Evolutionary conservation across 2,113 vertebrate species (phyloP).

Genomic region (Gavialis gangeticus): DNA sequence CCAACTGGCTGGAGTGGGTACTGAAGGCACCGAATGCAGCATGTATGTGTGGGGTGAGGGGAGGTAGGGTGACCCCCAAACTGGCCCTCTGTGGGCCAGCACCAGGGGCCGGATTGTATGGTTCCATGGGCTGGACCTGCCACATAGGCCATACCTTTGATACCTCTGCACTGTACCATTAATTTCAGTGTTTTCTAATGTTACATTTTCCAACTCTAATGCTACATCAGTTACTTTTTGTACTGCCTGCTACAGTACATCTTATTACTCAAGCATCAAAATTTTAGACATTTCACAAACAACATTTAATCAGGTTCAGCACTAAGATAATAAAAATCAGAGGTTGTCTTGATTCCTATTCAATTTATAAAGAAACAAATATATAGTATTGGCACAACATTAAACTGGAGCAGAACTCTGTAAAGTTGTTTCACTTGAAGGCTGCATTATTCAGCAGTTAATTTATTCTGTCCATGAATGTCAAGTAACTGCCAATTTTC

Average conservation of each 20-base stretch:
- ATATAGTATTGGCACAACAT: neutral
- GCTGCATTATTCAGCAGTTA: neutral
- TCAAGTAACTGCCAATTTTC: neutral
- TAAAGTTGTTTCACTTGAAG: neutral
- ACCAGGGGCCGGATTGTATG: too few species aligned
- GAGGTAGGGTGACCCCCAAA: too few species aligned
- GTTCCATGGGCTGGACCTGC: too few species aligned
- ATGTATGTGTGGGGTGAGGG: too few species aligned
- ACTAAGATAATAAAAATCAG: neutral
- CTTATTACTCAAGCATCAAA: neutral
- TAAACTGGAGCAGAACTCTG: conserved; percentile 12
- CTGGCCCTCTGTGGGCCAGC: too few species aligned
- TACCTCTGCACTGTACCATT: neutral
- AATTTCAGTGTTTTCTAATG: neutral
- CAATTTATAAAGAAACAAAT: neutral
- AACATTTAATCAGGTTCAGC: neutral
- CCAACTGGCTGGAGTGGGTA: too few species aligned
- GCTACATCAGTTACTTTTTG: neutral
- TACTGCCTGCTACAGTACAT: neutral
- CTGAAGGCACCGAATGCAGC: too few species aligned
- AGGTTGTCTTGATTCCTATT: neutral
- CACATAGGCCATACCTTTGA: too few species aligned
- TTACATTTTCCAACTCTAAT: neutral
- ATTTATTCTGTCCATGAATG: neutral
- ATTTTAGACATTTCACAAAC: neutral